Evolutionary conservation across 2,797 vertebrate genomes (phyloP).

Genomic region (Pangasius larnaudii): DNA sequence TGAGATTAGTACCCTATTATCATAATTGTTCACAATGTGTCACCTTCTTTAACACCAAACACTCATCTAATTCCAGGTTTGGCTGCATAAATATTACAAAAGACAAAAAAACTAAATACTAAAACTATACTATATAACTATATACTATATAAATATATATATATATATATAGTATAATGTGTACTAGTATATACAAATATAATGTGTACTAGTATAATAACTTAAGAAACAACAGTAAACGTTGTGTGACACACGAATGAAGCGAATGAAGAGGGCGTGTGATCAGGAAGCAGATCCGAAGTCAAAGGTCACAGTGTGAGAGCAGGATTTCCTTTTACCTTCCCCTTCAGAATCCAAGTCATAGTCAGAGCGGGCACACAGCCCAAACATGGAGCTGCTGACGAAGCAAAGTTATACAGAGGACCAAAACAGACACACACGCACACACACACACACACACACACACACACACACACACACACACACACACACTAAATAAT

Average conservation of each 20-base stretch:
- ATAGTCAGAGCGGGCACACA: slow-evolving; percentile 26
- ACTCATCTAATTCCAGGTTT: not conserved
- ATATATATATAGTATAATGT: not conserved
- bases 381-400: slow-evolving; percentile 35
- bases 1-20: not conserved
- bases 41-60: not conserved
- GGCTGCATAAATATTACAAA: not conserved
- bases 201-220: not conserved
- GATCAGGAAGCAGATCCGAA: slow-evolving; percentile 66
- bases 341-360: slow-evolving; percentile 20
- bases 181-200: not conserved
- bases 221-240: not conserved
- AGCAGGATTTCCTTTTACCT: slow-evolving; percentile 73
- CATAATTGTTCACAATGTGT: not conserved
- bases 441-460: slow-evolving; percentile 33
- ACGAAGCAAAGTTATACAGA: slow-evolving; percentile 3
- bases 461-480: slow-evolving; percentile 25
- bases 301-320: slow-evolving; percentile 61
- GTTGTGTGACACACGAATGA: not conserved
- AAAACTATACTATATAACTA: too few species aligned
- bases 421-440: slow-evolving; percentile 12
- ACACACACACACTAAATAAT: slow-evolving; percentile 26
- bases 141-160: not conserved
- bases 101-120: not conserved
- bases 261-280: not conserved